These are phyloP conservation scores for Ophioninae sp. DNA, from an alignment of 2,888 invertebrate species.

Conservation along the genomic window DNA sequence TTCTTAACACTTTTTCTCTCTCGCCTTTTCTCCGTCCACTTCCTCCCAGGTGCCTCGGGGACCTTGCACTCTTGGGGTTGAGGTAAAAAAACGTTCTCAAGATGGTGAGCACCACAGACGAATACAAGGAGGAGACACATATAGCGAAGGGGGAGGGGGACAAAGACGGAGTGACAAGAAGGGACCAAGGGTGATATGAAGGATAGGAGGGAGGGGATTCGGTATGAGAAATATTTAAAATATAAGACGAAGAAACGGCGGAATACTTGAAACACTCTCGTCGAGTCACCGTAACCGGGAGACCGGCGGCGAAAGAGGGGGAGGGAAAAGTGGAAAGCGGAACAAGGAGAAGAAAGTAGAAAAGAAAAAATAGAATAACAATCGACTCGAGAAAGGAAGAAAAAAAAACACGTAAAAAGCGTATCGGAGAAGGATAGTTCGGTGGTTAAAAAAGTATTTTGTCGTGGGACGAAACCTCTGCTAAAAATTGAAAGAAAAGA, in stretches of 20 bases:
- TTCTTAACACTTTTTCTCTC: no score
- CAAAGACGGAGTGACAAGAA: conserved; percentile 6
- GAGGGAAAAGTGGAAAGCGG: no score
- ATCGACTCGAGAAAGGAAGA: conserved; percentile 14
- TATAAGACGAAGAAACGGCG: conserved; percentile 66
- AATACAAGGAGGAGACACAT: conserved; percentile 8
- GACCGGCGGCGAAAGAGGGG: background rate
- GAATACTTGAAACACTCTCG: conserved; percentile 65
- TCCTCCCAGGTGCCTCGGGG: conserved; percentile 2
- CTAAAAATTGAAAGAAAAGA: conserved; percentile 43
- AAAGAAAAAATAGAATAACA: conserved; percentile 37
- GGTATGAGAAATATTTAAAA: conserved; percentile 64
- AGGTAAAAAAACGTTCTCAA: conserved; percentile 37
- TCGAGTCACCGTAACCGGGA: conserved; percentile 16
- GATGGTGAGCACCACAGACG: conserved; percentile 16
- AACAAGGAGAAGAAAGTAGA: background rate
- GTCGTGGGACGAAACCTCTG: conserved; percentile 22
- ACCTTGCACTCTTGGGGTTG: conserved; percentile 24
- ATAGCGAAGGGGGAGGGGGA: conserved; percentile 4
- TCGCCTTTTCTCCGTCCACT: background rate
- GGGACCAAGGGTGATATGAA: background rate
- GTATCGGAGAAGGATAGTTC: no score
- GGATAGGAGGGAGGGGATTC: background rate
- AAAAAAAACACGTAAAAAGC: background rate
- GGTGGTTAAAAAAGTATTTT: background rate